phyloP scores from a whole-genome alignment of 2,888 invertebrate species.

The Mongoloraphidia duomilia region DNA sequence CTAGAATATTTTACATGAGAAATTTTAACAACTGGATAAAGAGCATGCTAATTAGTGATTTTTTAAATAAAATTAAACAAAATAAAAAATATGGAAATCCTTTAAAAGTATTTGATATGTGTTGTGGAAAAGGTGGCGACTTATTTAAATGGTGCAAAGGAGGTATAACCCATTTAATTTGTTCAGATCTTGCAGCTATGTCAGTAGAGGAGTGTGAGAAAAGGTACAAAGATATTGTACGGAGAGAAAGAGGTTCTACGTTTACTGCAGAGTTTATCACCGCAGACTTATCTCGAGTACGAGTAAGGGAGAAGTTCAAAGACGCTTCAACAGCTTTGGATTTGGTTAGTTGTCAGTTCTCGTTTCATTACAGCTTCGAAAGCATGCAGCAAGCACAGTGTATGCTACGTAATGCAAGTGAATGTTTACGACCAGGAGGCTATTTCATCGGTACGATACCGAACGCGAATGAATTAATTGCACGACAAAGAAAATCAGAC shows the following conservation, averaged over 20 bases:
- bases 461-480: slow-evolving; percentile 83
- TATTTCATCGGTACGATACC: slow-evolving; percentile 96
- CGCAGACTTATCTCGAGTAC: slow-evolving; percentile 80
- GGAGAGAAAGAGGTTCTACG: slow-evolving; percentile 27
- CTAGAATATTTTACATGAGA: slow-evolving; percentile 82
- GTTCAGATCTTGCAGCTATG: slow-evolving; percentile 85
- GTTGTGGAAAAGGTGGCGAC: slow-evolving; percentile 98
- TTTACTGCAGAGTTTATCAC: slow-evolving; percentile 83
- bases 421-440: slow-evolving; percentile 78
- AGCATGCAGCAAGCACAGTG: slow-evolving; percentile 74
- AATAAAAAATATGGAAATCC: slow-evolving; percentile 48
- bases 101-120: slow-evolving; percentile 75
- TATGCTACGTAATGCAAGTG: slow-evolving; percentile 86
- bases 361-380: slow-evolving; percentile 94
- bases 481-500: slow-evolving; percentile 43
- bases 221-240: slow-evolving; percentile 51
- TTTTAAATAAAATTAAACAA: slow-evolving; percentile 49
- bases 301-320: slow-evolving; percentile 58
- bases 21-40: slow-evolving; percentile 99
- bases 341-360: slow-evolving; percentile 93
- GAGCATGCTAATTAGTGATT: slow-evolving; percentile 82
- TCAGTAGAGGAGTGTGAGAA: slow-evolving; percentile 82
- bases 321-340: slow-evolving; percentile 72
- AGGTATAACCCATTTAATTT: slow-evolving; percentile 66
- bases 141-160: slow-evolving; percentile 89